Base-by-base conservation (phyloP, 2,113 vertebrate species). In the Pogona vitticeps region DNA sequence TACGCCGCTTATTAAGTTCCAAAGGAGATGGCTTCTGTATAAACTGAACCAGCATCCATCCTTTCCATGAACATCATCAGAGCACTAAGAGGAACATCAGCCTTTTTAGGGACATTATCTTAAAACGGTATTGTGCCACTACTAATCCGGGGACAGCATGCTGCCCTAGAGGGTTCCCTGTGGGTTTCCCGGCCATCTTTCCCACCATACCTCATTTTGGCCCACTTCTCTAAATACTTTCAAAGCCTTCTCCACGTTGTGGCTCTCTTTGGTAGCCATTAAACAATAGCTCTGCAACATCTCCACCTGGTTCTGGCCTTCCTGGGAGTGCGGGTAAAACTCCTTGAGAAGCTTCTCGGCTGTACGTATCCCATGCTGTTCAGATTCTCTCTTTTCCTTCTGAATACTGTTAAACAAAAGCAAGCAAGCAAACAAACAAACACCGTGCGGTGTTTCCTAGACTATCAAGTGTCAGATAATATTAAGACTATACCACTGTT, bases 301-400 rank as follows among this genome's bases (percentile, higher is more conserved):
- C 73, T 82, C 89, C 40, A 94, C 88, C 85, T 95, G 91, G 68
- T 92, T 85, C 80, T 91, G 92, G 2, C 82, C 87, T 2, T 85
- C 21, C 76, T 90, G 68, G 0, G 88, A 95, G 61, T 87, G 92
- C 0, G 92, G 90, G 61, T 71, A 95, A 88, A 95, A 94, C 31
- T 95, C 92, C 5, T 89, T 93, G 31, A 96, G 93, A 26, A 96
- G 89, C 87, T 96, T 96, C 91, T 95, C 95, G 0, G 95, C 94
- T 0, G 95, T 94, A 80, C 83, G 94, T 61, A 96, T 76, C 3
- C 92, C 93, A 0, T 87, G 88, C 88, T 95, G 91, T 18, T 75
- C 89, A 0, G 65, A 72, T 78, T 96, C 93, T 15, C 86, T 93
- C 86, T 90, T 93, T n/a, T 88, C 63, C 1, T 82, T 65, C 42